Percentiles rank a stretch among this genome's conserved stretches.
These are phyloP conservation scores for Pipra filicauda DNA, from an alignment of 2,113 vertebrate genomes.

Conservation along the genomic window DNA sequence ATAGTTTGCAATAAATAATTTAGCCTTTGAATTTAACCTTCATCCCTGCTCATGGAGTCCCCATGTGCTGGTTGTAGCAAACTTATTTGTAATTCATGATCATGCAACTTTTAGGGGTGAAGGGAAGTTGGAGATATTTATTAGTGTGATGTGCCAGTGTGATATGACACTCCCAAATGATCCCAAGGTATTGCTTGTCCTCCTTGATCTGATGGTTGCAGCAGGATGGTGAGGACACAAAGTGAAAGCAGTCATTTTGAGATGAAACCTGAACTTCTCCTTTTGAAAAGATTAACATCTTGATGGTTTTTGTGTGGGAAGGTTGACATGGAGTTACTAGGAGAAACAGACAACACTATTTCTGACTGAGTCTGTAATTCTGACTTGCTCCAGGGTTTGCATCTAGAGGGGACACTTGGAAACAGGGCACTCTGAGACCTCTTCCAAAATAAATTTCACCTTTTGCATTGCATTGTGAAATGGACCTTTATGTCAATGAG, in stretches of 20 bases:
- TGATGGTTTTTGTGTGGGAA: neutral
- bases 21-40: constrained; percentile 52
- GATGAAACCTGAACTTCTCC: neutral
- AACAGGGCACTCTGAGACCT: neutral
- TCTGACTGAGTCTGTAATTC: neutral
- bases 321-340: neutral
- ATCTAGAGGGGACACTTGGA: neutral
- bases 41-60: neutral
- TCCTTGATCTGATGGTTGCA: neutral
- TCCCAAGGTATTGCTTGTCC: neutral
- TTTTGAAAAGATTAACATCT: neutral
- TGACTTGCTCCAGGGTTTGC: neutral
- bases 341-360: neutral
- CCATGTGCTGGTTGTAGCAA: neutral
- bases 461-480: neutral
- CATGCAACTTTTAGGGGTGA: neutral
- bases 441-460: neutral
- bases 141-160: neutral
- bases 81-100: neutral
- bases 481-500: neutral
- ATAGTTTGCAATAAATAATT: constrained; percentile 54
- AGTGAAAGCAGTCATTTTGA: neutral
- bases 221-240: neutral
- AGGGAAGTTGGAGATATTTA: neutral
- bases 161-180: neutral